phyloP scores from a whole-genome alignment of 2,888 invertebrate genomes.

The Dolichopus griseipennis region DNA sequence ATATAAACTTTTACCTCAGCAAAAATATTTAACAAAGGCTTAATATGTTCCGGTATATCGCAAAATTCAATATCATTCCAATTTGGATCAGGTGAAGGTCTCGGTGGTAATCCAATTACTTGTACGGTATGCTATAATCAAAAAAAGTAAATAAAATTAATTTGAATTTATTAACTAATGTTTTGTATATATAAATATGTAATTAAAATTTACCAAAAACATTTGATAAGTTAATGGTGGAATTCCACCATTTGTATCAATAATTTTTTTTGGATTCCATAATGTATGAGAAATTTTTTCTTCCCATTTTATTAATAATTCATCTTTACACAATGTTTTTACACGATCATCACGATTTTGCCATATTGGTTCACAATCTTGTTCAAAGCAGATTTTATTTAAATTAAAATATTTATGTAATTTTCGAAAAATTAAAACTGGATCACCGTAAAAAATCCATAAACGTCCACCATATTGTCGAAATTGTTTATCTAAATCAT shows the following conservation, averaged over 20 bases:
- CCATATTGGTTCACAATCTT: conserved; percentile 68
- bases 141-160: not conserved
- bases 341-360: conserved; percentile 52
- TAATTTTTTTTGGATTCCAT: conserved; percentile 58
- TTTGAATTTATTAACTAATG: too few species aligned
- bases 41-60: conserved; percentile 43
- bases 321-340: conserved; percentile 46
- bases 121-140: conserved; percentile 52
- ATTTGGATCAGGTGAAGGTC: conserved; percentile 46
- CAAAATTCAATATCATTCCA: conserved; percentile 46
- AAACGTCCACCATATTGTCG: conserved; percentile 50
- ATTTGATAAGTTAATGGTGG: conserved; percentile 64
- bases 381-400: conserved; percentile 50
- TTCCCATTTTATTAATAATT: conserved; percentile 47
- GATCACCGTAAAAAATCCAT: conserved; percentile 53
- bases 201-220: conserved; percentile 49
- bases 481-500: conserved; percentile 55
- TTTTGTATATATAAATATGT: too few species aligned
- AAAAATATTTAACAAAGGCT: conserved; percentile 45
- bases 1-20: conserved; percentile 38
- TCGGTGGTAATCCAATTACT: conserved; percentile 53
- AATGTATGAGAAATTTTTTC: conserved; percentile 63
- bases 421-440: conserved; percentile 48
- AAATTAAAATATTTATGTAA: conserved; percentile 53
- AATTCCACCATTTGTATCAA: conserved; percentile 58